Percentiles rank a stretch among this genome's conserved stretches.
phyloP scores from a whole-genome alignment of 2,797 vertebrate species.

The Cryptoblepharus egeriae region DNA sequence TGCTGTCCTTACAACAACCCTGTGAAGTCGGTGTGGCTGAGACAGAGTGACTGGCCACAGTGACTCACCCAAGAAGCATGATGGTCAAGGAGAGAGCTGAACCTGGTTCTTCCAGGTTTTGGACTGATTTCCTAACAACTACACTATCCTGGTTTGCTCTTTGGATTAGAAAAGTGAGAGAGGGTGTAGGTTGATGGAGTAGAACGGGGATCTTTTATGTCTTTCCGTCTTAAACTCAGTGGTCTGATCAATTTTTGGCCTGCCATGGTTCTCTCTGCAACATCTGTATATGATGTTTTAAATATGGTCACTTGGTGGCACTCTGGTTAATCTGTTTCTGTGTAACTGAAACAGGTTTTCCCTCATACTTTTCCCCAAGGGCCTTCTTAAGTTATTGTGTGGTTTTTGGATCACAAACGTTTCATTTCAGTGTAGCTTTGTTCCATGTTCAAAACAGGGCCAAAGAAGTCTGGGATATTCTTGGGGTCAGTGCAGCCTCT shows the following conservation, averaged over 20 bases:
- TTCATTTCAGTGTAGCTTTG: neutral
- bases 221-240: neutral
- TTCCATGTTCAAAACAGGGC: rapidly evolving
- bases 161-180: too few species aligned
- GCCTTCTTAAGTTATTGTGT: neutral
- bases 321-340: conserved; percentile 70
- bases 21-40: too few species aligned
- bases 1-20: too few species aligned
- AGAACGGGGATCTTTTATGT: neutral
- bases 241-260: neutral
- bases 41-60: too few species aligned
- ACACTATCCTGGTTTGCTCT: too few species aligned
- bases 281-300: conserved; percentile 39
- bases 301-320: conserved; percentile 74
- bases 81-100: too few species aligned
- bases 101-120: too few species aligned
- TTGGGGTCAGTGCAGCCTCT: neutral
- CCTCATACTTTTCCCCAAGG: conserved; percentile 9
- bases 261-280: neutral
- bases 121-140: too few species aligned
- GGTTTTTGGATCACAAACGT: neutral
- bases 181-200: too few species aligned
- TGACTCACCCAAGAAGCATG: too few species aligned
- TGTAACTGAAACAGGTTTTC: conserved; percentile 21
- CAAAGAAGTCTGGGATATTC: neutral